Evolutionary conservation across 2,113 vertebrate species (phyloP).

Genomic region (Vireo altiloquus): DNA sequence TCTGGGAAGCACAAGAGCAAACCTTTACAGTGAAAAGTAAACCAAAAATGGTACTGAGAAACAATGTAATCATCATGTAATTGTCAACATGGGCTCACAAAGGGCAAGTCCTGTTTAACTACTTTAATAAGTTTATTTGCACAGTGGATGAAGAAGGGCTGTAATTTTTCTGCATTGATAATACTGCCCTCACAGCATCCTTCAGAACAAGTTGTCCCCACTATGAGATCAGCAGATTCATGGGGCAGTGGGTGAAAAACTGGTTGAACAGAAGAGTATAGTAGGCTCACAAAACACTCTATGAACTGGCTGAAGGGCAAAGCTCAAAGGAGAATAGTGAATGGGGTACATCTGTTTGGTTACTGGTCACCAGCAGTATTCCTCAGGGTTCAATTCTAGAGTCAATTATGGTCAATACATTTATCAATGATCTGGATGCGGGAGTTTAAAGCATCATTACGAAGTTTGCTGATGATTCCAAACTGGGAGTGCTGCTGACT

Average conservation of each 20-base stretch:
- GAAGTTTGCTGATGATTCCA: background rate
- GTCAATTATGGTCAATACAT: background rate
- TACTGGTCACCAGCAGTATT: background rate
- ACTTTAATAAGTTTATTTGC: background rate
- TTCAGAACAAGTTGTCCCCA: background rate
- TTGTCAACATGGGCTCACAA: background rate
- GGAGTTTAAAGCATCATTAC: background rate
- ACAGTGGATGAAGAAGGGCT: background rate
- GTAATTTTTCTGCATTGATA: background rate
- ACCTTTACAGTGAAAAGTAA: background rate
- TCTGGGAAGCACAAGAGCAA: background rate
- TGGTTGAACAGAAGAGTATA: background rate
- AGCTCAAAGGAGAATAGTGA: background rate
- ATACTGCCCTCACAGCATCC: background rate
- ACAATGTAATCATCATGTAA: background rate
- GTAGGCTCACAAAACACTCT: background rate
- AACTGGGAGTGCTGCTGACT: background rate
- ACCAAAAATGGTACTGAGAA: background rate
- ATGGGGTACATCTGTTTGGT: background rate
- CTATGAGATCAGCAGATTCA: background rate
- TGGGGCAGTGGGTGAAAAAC: background rate
- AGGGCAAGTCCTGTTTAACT: background rate
- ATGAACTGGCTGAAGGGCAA: background rate
- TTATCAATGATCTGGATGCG: background rate
- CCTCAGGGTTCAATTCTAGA: background rate